Evolutionary conservation across 2,797 vertebrate species (phyloP), one percentile per base, ranked within the genome.

Genomic region (Rhabdophis nuchalis): DNA sequence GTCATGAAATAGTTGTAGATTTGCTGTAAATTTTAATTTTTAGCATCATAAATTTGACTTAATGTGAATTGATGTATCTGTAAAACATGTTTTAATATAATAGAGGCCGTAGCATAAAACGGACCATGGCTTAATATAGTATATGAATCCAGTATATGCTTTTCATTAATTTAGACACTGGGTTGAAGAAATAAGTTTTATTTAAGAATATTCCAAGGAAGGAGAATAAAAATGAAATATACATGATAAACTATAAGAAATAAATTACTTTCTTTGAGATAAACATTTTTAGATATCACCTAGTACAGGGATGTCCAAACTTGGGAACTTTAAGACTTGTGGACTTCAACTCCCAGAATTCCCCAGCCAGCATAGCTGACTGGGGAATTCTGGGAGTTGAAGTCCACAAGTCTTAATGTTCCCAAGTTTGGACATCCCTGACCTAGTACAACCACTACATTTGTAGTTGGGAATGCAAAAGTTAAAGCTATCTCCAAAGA

Each of bases 101-200:
- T 77, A 77, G 36, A 77, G 41, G 36, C 36, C 68, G 41, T 11
- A 41, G 36, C 9, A 77, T 23, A 41, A 77, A 41, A 41, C 9
- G 25, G 2, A 82, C 36, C 72, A 25, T 41, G 20, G 9, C 36
- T 82, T 82, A 77, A 77, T 41, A 41, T 10, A 36, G 16, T 18
- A 41, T 41, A 41, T 41, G 36, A 11, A 77, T 77, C 32, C 20
- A 41, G 36, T 86, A 20, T 29, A 27, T 86, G 90, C 14, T 94
- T 77, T 77, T 77, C 54, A 77, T 95, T 94, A 96, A 94, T 25
- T 64, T 16, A 94, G 50, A 96, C 93, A 93, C 89, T 94, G 5
- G 29, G 91, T 32, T 86, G 89, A 85, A 94, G 90, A 25, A 86
- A 93, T 27, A 88, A 93, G 94, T 96, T 96, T 97, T 95, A 96